Base-by-base conservation (phyloP, 2,797 vertebrate species). In the Adelosebastes latens region DNA sequence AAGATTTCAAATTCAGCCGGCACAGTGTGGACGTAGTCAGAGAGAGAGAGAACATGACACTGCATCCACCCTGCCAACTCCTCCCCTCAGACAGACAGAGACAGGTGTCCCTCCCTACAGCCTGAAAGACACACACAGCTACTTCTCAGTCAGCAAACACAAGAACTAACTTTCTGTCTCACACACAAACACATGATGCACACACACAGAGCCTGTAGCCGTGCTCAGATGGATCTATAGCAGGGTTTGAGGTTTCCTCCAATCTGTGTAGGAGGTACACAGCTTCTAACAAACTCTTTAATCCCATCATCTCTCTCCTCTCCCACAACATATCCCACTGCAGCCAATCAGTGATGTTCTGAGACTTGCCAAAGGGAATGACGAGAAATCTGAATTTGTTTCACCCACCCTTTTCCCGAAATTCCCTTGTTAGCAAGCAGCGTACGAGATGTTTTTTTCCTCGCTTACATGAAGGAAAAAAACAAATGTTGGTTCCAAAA, bases 91-190 rank as follows among this genome's bases (percentile, higher is more conserved):
- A 95, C 86, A 60, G 93, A 93, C 86, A 73, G 86, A 77, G 86
- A 88, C 93, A 94, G 90, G 93, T 95, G 94, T 83, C 74, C 85
- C 77, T 36, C 79, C 79, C 66, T 16, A 2, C 55, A 59, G 77
- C 77, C 78, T 79, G 67, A 53, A 61, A 70, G 55, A 42, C 32
- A 64, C 34, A 36, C 55, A 52, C 62, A 34, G 59, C 68, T 31
- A 52, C 75, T 58, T 52, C 70, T 63, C 60, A 78, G 68, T 82
- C 32, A 78, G 55, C 72, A 71, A 39, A 34, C 29, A n/a, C 31
- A 16, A 60, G 79, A 59, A 83, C 39, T 16, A 6, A 39, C 63
- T 55, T 12, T 58, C 10, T n/a, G 31, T 10, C 36, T 11, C 62
- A 53, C 63, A 71, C 76, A 64, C n/a, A 65, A 31, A 77, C 67